Percentiles rank a stretch among this genome's conserved stretches.
Evolutionary conservation across 2,888 invertebrate genomes (phyloP).

Genomic region (Seira ritae): DNA sequence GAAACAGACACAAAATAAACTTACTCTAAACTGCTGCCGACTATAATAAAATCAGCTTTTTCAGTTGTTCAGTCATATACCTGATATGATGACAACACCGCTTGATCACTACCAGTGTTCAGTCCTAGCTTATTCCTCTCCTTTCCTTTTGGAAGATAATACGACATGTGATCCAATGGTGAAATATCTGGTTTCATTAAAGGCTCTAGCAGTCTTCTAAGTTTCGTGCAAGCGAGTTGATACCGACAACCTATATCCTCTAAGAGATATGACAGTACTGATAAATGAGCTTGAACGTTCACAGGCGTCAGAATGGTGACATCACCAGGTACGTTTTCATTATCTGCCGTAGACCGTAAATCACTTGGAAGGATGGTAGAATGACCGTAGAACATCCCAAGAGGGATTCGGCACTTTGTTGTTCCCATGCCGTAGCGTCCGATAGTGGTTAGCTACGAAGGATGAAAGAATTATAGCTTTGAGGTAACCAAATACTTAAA

Average conservation of each 20-base stretch:
- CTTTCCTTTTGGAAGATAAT: slow-evolving; percentile 82
- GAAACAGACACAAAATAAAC: slow-evolving; percentile 71
- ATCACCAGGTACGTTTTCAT: slow-evolving; percentile 53
- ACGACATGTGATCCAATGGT: slow-evolving; percentile 88
- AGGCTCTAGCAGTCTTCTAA: slow-evolving; percentile 87
- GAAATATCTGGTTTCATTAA: slow-evolving; percentile 87
- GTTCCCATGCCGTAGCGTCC: slow-evolving; percentile 95
- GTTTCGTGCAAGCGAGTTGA: slow-evolving; percentile 89
- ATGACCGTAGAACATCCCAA: slow-evolving; percentile 96
- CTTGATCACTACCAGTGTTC: slow-evolving; percentile 78
- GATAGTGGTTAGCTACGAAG: slow-evolving; percentile 87
- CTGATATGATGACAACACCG: slow-evolving; percentile 79
- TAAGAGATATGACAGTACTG: slow-evolving; percentile 82
- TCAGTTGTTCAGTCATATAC: slow-evolving; percentile 73
- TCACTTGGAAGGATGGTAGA: slow-evolving; percentile 85
- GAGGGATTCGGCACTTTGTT: slow-evolving; percentile 91
- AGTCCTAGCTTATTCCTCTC: slow-evolving; percentile 80
- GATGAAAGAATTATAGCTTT: slow-evolving; percentile 42
- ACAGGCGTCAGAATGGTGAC: slow-evolving; percentile 70
- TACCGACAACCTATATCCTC: slow-evolving; percentile 89
- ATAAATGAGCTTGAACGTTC: slow-evolving; percentile 78
- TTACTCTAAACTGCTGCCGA: neutral
- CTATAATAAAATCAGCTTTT: neutral
- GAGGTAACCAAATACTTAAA: too few species aligned
- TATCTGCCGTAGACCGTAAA: slow-evolving; percentile 46